Percentiles rank a stretch among this genome's conserved stretches.
Conservation (phyloP, 2,888 invertebrate genomes). For the Lydus trimaculatus region DNA sequence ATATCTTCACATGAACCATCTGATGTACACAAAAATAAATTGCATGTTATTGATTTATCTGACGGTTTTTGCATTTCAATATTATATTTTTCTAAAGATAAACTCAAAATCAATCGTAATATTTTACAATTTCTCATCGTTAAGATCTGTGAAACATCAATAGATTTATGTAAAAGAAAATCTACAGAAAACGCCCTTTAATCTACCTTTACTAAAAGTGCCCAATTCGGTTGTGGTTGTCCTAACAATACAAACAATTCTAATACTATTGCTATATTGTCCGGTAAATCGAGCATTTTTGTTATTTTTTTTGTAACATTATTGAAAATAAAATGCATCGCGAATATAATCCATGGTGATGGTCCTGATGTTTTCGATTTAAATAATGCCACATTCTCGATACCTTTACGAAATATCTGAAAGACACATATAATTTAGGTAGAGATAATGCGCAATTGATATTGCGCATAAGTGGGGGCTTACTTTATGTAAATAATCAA, state of each 20-base stretch:
- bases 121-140: slow-evolving; percentile 76
- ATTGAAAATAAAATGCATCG: slow-evolving; percentile 69
- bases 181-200: no score
- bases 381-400: slow-evolving; percentile 66
- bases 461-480: no score
- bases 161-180: background rate
- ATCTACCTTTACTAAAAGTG: slow-evolving; percentile 77
- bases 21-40: slow-evolving; percentile 75
- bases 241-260: slow-evolving; percentile 76
- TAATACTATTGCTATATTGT: slow-evolving; percentile 70
- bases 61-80: slow-evolving; percentile 36
- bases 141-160: slow-evolving; percentile 65
- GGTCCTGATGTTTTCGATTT: slow-evolving; percentile 65
- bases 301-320: slow-evolving; percentile 54
- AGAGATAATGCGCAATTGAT: no score
- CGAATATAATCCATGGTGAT: slow-evolving; percentile 75
- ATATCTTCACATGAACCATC: slow-evolving; percentile 64
- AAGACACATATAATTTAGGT: no score
- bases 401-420: slow-evolving; percentile 65
- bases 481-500: slow-evolving; percentile 81
- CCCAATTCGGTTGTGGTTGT: slow-evolving; percentile 83
- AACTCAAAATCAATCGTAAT: slow-evolving; percentile 65
- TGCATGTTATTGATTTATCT: slow-evolving; percentile 61
- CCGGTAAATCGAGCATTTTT: slow-evolving; percentile 62
- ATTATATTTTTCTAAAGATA: slow-evolving; percentile 62